Percentiles rank a stretch among this genome's conserved stretches.
Conservation (phyloP, 2,113 vertebrate genomes). For the Lathamus discolor region DNA sequence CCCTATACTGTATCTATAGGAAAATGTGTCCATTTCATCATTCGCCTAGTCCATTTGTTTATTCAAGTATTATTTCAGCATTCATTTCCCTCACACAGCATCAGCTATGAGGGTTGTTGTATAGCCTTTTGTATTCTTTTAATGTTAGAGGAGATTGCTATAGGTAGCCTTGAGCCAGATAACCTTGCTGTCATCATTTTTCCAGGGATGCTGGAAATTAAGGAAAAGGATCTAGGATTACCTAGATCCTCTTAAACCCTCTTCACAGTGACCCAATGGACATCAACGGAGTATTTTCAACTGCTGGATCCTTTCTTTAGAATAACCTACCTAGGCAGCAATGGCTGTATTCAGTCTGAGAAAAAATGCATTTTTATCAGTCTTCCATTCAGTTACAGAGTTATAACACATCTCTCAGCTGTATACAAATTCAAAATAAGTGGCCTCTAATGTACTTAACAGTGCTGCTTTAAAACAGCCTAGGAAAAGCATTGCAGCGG, state of each 20-base stretch:
- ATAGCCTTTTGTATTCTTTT: neutral
- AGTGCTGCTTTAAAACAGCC: neutral
- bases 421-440: neutral
- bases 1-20: neutral
- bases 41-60: neutral
- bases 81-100: neutral
- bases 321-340: neutral
- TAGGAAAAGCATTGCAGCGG: neutral
- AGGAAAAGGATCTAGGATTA: too few relatives aligned
- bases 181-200: neutral
- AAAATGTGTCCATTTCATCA: neutral
- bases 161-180: neutral
- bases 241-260: neutral
- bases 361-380: neutral
- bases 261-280: neutral
- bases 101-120: neutral
- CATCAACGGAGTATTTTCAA: neutral
- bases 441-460: slow-evolving; percentile 22
- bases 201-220: neutral
- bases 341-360: neutral
- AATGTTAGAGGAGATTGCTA: neutral
- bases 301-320: neutral
- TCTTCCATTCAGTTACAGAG: neutral
- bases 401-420: neutral
- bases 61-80: neutral